A percentile compares a stretch with the other conserved stretches of the same genome.
phyloP scores from a whole-genome alignment of 2,113 vertebrate genomes.

The Willisornis vidua region DNA sequence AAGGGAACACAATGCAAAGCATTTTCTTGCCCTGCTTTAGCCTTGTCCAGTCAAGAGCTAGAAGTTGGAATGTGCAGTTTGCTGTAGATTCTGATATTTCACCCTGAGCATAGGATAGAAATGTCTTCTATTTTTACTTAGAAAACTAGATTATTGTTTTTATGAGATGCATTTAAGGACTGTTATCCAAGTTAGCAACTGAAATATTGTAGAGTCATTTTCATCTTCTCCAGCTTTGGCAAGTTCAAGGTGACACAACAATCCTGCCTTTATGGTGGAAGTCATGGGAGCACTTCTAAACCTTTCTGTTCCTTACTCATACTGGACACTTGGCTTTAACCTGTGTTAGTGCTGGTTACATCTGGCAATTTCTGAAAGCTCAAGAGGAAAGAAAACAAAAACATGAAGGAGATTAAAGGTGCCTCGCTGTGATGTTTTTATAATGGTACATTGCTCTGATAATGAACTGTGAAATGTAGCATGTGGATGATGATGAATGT shows the following conservation, averaged over 20 bases:
- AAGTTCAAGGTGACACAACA: background rate
- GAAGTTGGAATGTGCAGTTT: background rate
- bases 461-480: slow-evolving; percentile 27
- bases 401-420: background rate
- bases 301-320: background rate
- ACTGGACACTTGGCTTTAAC: background rate
- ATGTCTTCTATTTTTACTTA: background rate
- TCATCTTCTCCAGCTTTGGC: background rate
- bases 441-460: background rate
- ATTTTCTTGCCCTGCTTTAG: background rate
- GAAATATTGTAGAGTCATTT: background rate
- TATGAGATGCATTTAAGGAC: background rate
- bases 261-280: background rate
- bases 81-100: background rate
- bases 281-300: background rate
- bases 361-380: background rate
- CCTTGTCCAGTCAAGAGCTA: background rate
- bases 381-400: background rate
- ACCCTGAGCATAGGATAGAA: background rate
- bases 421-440: background rate
- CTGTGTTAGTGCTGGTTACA: background rate
- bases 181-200: background rate
- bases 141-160: background rate
- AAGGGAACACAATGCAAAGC: background rate
- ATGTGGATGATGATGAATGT: slow-evolving; percentile 16